Percentiles rank a stretch among this genome's conserved stretches.
These are phyloP conservation scores for Dicrurus megarhynchus DNA, from an alignment of 2,113 vertebrate species.

Conservation along the genomic window DNA sequence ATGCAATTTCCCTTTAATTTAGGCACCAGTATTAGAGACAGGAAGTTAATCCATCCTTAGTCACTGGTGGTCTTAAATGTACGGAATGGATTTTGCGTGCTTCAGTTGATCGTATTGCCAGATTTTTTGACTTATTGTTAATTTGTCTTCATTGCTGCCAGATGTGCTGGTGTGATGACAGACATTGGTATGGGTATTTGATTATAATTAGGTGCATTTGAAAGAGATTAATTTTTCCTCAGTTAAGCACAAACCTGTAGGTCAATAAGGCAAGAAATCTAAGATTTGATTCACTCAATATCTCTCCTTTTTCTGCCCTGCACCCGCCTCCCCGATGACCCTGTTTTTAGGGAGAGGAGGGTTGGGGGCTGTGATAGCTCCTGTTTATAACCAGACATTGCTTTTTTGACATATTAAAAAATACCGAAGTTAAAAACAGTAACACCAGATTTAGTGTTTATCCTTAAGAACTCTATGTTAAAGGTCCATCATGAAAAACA, in stretches of 20 bases:
- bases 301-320: background rate
- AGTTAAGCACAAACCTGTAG: conserved; percentile 17
- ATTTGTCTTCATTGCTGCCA: conserved; percentile 84
- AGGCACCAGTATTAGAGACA: conserved; percentile 72
- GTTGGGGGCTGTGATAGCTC: background rate
- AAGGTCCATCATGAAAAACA: background rate
- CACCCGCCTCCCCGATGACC: background rate
- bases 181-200: conserved; percentile 61
- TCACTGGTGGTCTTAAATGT: conserved; percentile 73
- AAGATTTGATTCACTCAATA: background rate
- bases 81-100: conserved; percentile 76
- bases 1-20: conserved; percentile 82
- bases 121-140: conserved; percentile 75
- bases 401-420: background rate
- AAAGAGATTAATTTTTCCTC: conserved; percentile 52
- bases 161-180: conserved; percentile 79
- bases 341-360: background rate
- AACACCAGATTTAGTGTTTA: background rate
- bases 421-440: background rate
- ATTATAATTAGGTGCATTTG: conserved; percentile 53
- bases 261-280: conserved; percentile 34
- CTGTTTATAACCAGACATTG: background rate
- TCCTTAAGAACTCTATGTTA: background rate
- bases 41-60: conserved; percentile 79
- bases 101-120: conserved; percentile 76